Base-by-base conservation (phyloP, 1,140 invertebrate species). In the Gryllus bimaculatus region DNA sequence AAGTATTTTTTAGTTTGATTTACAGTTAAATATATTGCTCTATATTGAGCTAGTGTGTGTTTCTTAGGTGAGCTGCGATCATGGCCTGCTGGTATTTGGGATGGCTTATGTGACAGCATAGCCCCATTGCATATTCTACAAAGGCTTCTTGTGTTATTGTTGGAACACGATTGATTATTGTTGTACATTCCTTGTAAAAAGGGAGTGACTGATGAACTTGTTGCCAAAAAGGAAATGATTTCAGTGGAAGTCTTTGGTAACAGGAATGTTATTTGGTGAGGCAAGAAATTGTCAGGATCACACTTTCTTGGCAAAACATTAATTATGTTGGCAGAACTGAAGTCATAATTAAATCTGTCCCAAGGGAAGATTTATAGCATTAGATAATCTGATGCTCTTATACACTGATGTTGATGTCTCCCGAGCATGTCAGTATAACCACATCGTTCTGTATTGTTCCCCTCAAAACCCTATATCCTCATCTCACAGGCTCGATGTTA, bases 401-500 rank as follows among this genome's bases (percentile, higher is more conserved):
- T 39, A 39, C 20, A 39, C 7, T 77, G 20, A 77, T 77, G 76
- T 77, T 77, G 20, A 77, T 77, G 48, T 77, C 48, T 47, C 13
- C 66, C n/a, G 18, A 74, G 47, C 78, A 79, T 79, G 54, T 66
- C 54, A 66, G 54, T 66, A 66, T 66, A 66, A 13, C 54, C 54
- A 66, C 54, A 66, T 66, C 54, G 10, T 66, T 66, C 54, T 66
- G 54, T 66, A 66, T 66, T 66, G 54, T 66, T 66, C 54, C 54
- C 54, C 18, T 18, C 26, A 39, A 66, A 18, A 66, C 54, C 54
- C 54, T 18, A 66, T 66, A 10, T 66, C 54, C 54, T 66, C 54
- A 66, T 66, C 54, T 78, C 79, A 78, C 76, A 80, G 66, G 79
- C 79, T 80, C 54, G 79, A 80, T 80, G 79, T 80, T 54, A 78